Conservation (phyloP, 2,888 invertebrate species). For the Timema cristinae region DNA sequence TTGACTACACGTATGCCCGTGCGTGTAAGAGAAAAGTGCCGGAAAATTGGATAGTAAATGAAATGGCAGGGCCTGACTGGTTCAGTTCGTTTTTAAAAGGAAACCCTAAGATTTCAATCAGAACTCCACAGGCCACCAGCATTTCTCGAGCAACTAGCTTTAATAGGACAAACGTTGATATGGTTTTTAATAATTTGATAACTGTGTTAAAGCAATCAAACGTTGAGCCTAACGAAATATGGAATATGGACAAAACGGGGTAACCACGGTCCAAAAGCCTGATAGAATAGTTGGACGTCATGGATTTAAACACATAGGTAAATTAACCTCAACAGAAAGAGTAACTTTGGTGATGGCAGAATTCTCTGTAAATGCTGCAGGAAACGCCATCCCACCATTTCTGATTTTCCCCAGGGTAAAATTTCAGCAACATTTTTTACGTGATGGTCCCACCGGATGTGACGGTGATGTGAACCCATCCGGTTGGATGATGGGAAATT, state of each 20-base stretch:
- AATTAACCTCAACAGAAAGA: conserved; percentile 29
- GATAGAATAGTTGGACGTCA: neutral
- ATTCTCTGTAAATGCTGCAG: too few species aligned
- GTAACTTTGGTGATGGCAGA: too few species aligned
- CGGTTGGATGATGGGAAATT: conserved; percentile 6
- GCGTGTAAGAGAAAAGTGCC: too few species aligned
- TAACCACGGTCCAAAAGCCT: conserved; percentile 20
- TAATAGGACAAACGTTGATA: too few species aligned
- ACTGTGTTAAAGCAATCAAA: conserved; percentile 17
- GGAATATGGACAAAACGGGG: conserved; percentile 22
- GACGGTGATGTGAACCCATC: conserved; percentile 16
- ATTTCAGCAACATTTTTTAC: neutral
- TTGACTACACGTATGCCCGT: too few species aligned
- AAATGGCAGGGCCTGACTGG: conserved; percentile 39
- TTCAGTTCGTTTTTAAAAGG: conserved; percentile 36
- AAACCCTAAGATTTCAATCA: conserved; percentile 34
- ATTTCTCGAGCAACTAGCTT: conserved; percentile 35
- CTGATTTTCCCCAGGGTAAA: neutral
- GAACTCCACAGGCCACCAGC: conserved; percentile 38
- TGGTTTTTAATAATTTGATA: conserved; percentile 43
- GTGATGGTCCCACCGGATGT: neutral
- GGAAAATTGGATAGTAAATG: conserved; percentile 34
- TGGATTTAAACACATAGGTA: conserved; percentile 17
- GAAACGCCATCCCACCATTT: too few species aligned
- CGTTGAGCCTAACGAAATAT: conserved; percentile 14